Conservation (phyloP, 2,113 vertebrate species). For the Tetraodon nigroviridis region DNA sequence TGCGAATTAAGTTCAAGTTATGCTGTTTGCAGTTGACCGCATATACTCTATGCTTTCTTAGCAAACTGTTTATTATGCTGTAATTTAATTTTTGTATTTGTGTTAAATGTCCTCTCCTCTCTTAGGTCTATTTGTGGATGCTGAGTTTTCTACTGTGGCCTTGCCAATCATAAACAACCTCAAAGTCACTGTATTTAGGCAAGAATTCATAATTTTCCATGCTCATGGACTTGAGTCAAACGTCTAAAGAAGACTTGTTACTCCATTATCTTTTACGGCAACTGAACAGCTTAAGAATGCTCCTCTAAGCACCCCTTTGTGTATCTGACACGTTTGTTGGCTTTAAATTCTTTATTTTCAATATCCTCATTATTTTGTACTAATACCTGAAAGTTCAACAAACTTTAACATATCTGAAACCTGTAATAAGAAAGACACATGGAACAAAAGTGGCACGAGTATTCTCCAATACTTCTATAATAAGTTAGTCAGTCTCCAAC, state of each 20-base stretch:
- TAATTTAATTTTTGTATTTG: not conserved
- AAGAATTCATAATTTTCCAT: slow-evolving; percentile 35
- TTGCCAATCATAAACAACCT: not conserved
- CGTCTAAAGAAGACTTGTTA: slow-evolving; percentile 46
- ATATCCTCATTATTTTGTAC: slow-evolving; percentile 55
- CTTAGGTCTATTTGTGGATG: slow-evolving; percentile 42
- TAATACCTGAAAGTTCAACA: too few relatives aligned
- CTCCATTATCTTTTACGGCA: slow-evolving; percentile 43
- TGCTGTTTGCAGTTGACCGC: too few relatives aligned
- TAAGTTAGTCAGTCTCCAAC: slow-evolving; percentile 21
- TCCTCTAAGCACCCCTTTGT: slow-evolving; percentile 56
- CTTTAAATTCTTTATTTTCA: slow-evolving; percentile 58
- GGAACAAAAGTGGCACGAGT: slow-evolving; percentile 42
- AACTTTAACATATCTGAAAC: slow-evolving; percentile 45
- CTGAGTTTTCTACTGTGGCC: not conserved
- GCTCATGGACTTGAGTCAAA: slow-evolving; percentile 55
- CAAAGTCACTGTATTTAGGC: slow-evolving; percentile 15
- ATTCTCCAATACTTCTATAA: slow-evolving; percentile 64
- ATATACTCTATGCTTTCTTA: too few relatives aligned
- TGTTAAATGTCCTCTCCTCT: slow-evolving; percentile 16
- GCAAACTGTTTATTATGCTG: too few relatives aligned
- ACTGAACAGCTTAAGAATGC: slow-evolving; percentile 59
- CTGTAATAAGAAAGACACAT: slow-evolving; percentile 37
- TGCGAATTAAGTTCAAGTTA: too few relatives aligned
- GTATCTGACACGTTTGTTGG: slow-evolving; percentile 64